A percentile compares a stretch with the other conserved stretches of the same genome.
Conservation (phyloP, 1,140 invertebrate species). For the Theocolax elegans region DNA sequence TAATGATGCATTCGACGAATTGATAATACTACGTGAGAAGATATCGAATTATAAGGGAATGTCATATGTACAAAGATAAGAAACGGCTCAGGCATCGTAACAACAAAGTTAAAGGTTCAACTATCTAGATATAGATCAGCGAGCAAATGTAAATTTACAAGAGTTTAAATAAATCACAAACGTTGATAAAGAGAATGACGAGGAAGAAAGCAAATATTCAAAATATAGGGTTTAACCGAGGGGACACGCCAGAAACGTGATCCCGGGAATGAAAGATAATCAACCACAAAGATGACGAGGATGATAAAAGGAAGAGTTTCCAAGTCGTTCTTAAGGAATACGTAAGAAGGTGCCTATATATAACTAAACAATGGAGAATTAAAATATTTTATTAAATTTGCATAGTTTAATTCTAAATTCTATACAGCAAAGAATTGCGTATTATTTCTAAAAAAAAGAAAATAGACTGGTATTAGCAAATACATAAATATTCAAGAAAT, state of each 20-base stretch:
- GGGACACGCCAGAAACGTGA: conserved; percentile 10
- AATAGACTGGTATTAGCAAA: too few relatives aligned
- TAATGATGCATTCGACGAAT: conserved; percentile 29
- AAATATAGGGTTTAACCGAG: conserved; percentile 17
- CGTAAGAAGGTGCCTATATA: too few relatives aligned
- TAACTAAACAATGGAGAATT: too few relatives aligned
- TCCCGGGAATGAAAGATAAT: conserved; percentile 21
- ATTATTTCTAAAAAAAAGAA: too few relatives aligned
- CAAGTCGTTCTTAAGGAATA: too few relatives aligned
- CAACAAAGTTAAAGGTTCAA: background rate
- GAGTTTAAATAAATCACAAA: conserved; percentile 9
- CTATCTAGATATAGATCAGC: background rate
- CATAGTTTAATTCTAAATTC: too few relatives aligned
- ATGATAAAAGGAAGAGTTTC: background rate
- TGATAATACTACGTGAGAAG: background rate
- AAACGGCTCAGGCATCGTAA: background rate
- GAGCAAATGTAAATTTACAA: conserved; percentile 13
- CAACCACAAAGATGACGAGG: conserved; percentile 10
- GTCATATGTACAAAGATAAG: background rate
- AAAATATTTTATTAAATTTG: too few relatives aligned
- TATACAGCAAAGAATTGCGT: too few relatives aligned
- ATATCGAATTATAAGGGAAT: background rate
- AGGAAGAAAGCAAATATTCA: background rate
- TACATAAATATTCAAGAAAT: too few relatives aligned
- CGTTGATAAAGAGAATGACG: background rate